A percentile compares a stretch with the other conserved stretches of the same genome.
These are phyloP conservation scores for Danaus plexippus DNA, from an alignment of 1,140 invertebrate species.

Conservation along the genomic window DNA sequence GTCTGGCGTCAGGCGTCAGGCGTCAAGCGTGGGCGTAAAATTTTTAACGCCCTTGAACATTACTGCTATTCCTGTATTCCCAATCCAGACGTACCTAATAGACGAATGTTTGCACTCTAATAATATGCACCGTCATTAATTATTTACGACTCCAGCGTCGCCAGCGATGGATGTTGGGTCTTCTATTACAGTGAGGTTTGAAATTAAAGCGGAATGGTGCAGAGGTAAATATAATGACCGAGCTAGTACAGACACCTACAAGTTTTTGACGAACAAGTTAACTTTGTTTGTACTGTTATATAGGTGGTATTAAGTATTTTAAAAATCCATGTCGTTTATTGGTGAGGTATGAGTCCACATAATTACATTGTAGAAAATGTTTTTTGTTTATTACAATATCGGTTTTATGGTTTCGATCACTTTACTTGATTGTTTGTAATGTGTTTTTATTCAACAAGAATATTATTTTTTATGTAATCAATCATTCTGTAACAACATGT, in stretches of 20 bases:
- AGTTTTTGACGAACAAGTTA: no score
- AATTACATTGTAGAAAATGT: neutral
- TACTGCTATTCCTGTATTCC: constrained; percentile 33
- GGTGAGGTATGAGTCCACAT: neutral
- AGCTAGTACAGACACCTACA: no score
- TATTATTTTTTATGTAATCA: no score
- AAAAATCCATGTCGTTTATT: no score
- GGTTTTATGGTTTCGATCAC: no score
- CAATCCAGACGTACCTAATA: constrained; percentile 14
- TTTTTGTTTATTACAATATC: neutral
- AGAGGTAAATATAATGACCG: no score
- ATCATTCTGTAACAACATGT: no score
- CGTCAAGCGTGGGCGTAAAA: constrained; percentile 23
- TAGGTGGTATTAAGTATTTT: no score
- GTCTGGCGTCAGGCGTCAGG: constrained; percentile 18
- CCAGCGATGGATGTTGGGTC: constrained; percentile 7
- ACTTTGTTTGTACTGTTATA: no score
- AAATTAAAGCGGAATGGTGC: no score
- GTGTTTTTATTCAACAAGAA: no score
- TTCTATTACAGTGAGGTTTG: neutral
- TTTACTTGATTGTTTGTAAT: no score
- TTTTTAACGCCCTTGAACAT: constrained; percentile 36
- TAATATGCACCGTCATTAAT: constrained; percentile 21
- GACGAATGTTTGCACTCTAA: constrained; percentile 13
- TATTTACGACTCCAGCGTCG: constrained; percentile 17